A percentile compares a stretch with the other conserved stretches of the same genome.
Conservation (phyloP, 2,888 invertebrate species). For the Brachylomia viminalis region DNA sequence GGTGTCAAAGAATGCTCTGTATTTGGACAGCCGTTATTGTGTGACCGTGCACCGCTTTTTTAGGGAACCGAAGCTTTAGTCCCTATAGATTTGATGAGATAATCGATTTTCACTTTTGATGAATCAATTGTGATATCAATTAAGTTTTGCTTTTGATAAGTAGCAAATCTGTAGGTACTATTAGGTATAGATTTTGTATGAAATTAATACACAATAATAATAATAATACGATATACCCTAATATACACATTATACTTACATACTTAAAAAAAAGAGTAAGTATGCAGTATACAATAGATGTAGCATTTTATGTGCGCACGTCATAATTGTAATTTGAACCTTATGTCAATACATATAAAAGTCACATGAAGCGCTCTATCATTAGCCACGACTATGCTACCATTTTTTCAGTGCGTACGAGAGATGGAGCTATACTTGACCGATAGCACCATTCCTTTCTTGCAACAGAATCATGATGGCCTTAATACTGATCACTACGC, state of each 20-base stretch:
- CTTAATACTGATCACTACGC: neutral
- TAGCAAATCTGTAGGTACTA: slow-evolving; percentile 15
- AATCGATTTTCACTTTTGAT: neutral
- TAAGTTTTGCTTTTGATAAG: slow-evolving; percentile 6
- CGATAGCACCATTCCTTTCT: neutral
- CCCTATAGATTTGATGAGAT: neutral
- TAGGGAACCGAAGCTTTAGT: neutral
- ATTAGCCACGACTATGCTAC: neutral
- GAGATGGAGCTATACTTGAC: neutral
- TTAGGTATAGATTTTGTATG: neutral
- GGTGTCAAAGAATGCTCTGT: neutral
- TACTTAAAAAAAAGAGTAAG: no score
- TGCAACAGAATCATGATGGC: neutral
- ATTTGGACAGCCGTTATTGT: neutral
- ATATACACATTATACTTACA: no score
- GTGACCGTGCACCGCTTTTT: neutral
- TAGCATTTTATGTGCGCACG: neutral
- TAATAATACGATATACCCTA: no score
- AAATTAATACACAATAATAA: neutral
- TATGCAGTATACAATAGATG: no score
- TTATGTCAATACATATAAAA: neutral
- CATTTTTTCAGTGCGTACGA: neutral
- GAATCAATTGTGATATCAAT: neutral
- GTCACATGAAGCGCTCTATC: neutral
- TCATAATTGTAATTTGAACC: neutral